Conservation (phyloP, 2,888 invertebrate species). For the Pachycephus smyrnensis region DNA sequence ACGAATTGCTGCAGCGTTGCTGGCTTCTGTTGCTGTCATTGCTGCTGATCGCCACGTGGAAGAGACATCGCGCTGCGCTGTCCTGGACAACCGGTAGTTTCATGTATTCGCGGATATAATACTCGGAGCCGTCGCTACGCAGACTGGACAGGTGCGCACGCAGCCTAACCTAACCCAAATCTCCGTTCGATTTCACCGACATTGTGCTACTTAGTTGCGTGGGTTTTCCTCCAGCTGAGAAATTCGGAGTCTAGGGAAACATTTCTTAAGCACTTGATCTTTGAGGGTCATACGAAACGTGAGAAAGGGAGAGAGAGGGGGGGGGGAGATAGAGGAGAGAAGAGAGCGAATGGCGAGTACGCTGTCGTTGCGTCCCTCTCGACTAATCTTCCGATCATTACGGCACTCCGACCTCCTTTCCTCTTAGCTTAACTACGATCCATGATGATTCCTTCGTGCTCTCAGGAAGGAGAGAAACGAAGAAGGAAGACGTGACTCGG, state of each 20-base stretch:
- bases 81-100: not conserved
- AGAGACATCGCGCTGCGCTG: not conserved
- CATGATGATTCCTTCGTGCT: no score
- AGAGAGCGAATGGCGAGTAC: not conserved
- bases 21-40: not conserved
- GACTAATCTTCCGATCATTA: slow-evolving; percentile 1
- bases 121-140: not conserved
- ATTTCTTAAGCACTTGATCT: no score
- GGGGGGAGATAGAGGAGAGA: no score
- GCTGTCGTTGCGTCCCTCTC: not conserved
- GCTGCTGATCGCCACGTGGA: not conserved
- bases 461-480: no score
- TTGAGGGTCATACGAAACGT: no score
- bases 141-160: not conserved
- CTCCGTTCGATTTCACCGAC: slow-evolving; percentile 1
- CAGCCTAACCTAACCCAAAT: not conserved
- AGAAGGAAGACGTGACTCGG: no score
- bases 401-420: slow-evolving; percentile 2
- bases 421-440: not conserved
- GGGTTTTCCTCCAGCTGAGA: no score
- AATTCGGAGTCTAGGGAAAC: no score
- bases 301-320: no score
- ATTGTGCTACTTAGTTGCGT: no score
- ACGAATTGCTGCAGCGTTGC: not conserved
- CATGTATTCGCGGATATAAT: not conserved